Conservation (phyloP, 2,888 invertebrate species). For the Hydrotaea diabolus region DNA sequence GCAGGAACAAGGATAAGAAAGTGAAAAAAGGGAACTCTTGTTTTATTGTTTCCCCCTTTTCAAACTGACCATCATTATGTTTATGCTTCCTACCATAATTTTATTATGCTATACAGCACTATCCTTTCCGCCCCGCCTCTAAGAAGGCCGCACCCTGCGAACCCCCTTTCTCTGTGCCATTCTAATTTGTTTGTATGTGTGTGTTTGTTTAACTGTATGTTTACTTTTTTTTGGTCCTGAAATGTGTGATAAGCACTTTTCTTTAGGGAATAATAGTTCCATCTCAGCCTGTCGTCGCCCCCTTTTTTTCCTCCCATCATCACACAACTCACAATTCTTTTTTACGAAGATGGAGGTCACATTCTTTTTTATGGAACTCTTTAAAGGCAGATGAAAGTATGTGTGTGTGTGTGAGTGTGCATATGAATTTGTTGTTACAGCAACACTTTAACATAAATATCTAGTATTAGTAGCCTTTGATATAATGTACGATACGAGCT, state of each 20-base stretch:
- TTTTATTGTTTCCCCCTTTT: neutral
- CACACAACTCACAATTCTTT: neutral
- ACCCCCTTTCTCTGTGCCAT: neutral
- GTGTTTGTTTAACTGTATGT: conserved; percentile 41
- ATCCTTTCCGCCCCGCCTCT: neutral
- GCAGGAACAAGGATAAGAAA: neutral
- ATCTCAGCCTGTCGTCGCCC: conserved; percentile 4
- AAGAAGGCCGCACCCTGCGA: neutral
- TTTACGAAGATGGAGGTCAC: neutral
- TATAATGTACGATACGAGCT: conserved; percentile 17
- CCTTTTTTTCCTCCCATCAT: conserved; percentile 7
- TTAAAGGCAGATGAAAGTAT: no score
- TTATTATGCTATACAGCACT: neutral
- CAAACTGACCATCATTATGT: conserved; percentile 39
- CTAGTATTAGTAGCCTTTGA: conserved; percentile 23
- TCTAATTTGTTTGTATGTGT: conserved; percentile 58
- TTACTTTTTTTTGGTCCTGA: conserved; percentile 53
- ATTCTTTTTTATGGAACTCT: conserved; percentile 7
- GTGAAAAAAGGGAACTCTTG: neutral
- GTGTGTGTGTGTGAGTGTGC: neutral
- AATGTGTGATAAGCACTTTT: conserved; percentile 78
- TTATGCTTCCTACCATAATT: conserved; percentile 28
- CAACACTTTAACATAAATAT: conserved; percentile 6
- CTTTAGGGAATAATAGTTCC: conserved; percentile 73
- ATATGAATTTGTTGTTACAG: neutral